A percentile compares a stretch with the other conserved stretches of the same genome.
phyloP scores from a whole-genome alignment of 2,888 invertebrate species.

The Agrilus cyanescens region DNA sequence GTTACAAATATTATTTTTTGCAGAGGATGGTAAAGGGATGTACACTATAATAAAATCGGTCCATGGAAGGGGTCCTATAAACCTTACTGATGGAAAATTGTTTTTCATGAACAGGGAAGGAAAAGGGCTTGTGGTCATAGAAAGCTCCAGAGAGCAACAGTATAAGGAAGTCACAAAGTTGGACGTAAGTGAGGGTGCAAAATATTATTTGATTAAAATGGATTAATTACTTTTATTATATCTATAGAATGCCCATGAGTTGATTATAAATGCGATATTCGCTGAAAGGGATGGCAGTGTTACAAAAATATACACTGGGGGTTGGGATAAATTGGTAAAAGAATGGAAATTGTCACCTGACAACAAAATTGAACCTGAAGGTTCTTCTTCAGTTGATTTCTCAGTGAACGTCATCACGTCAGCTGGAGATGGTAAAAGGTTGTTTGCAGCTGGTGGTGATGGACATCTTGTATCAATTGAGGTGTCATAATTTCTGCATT shows the following conservation, averaged over 20 bases:
- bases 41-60: slow-evolving; percentile 41
- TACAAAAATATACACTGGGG: slow-evolving; percentile 27
- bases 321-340: slow-evolving; percentile 33
- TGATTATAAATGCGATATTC: slow-evolving; percentile 31
- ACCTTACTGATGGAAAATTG: slow-evolving; percentile 36
- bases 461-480: slow-evolving; percentile 34
- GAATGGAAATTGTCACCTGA: slow-evolving; percentile 29
- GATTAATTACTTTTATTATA: slow-evolving; percentile 5
- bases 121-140: slow-evolving; percentile 43
- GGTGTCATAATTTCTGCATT: slow-evolving; percentile 23
- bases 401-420: slow-evolving; percentile 38
- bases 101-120: slow-evolving; percentile 42
- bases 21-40: slow-evolving; percentile 24
- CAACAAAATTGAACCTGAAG: slow-evolving; percentile 19
- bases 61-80: slow-evolving; percentile 46
- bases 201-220: slow-evolving; percentile 24
- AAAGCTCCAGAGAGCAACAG: slow-evolving; percentile 35
- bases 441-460: slow-evolving; percentile 48
- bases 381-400: slow-evolving; percentile 23
- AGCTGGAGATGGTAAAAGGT: slow-evolving; percentile 29
- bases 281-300: slow-evolving; percentile 19
- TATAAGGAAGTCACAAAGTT: slow-evolving; percentile 43
- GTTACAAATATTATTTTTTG: slow-evolving; percentile 14
- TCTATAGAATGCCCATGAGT: slow-evolving; percentile 29
- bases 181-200: slow-evolving; percentile 33